Conservation (phyloP, 2,797 vertebrate genomes). For the Mormyrops attenuatus region DNA sequence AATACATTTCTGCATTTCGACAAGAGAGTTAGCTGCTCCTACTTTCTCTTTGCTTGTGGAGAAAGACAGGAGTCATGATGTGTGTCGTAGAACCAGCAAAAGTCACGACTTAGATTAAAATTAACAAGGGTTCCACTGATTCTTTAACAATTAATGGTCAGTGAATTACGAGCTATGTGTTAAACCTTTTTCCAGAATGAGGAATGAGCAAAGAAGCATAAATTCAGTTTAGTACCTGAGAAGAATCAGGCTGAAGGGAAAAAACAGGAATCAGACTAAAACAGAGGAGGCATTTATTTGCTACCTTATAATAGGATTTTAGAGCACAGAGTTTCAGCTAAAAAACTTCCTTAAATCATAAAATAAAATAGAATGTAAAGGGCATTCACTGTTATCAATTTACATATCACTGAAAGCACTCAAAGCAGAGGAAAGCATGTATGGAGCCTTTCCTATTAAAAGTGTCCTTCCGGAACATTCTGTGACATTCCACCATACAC, state of each 20-base stretch:
- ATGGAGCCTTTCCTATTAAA: constrained; percentile 10
- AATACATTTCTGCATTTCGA: neutral
- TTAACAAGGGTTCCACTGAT: constrained; percentile 68
- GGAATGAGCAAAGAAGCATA: constrained; percentile 41
- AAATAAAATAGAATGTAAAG: neutral
- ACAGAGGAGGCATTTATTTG: neutral
- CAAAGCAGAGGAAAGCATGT: neutral
- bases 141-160: constrained; percentile 73
- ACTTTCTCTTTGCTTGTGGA: neutral
- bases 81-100: neutral
- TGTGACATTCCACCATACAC: constrained; percentile 29
- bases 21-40: neutral
- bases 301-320: neutral
- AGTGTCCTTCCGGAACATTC: constrained; percentile 9
- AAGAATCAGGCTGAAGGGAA: neutral
- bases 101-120: constrained; percentile 53
- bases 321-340: neutral
- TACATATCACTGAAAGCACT: constrained; percentile 9
- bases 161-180: constrained; percentile 48
- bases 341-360: neutral
- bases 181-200: constrained; percentile 34
- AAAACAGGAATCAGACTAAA: neutral
- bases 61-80: neutral
- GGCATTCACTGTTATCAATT: neutral
- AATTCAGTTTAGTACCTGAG: constrained; percentile 41